phyloP scores from a whole-genome alignment of 2,888 invertebrate genomes.

The Scrobipalpa costella region DNA sequence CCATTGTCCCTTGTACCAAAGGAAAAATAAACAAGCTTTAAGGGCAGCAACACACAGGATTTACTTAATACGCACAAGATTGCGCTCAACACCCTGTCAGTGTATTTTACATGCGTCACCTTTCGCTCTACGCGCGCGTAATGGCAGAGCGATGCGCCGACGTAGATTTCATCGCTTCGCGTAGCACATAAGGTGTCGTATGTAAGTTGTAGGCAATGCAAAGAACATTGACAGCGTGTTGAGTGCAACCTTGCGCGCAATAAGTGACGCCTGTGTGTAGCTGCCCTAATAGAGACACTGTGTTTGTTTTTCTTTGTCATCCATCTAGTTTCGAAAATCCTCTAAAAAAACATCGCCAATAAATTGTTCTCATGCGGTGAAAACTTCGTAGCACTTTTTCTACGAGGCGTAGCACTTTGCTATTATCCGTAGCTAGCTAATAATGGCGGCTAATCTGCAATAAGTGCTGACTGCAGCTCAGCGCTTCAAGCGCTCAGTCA shows the following conservation, averaged over 20 bases:
- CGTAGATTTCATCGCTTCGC: too few relatives aligned
- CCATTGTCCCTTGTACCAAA: background rate
- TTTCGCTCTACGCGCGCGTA: too few relatives aligned
- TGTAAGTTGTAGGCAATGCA: too few relatives aligned
- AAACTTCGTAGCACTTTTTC: background rate
- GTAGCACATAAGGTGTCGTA: too few relatives aligned
- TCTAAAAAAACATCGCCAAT: background rate
- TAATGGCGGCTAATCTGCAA: conserved; percentile 3
- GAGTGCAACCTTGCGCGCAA: too few relatives aligned
- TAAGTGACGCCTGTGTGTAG: too few relatives aligned
- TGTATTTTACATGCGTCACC: too few relatives aligned
- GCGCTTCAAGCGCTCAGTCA: conserved; percentile 12
- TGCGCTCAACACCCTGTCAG: too few relatives aligned
- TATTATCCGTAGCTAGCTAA: background rate
- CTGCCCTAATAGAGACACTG: background rate
- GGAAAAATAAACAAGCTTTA: background rate
- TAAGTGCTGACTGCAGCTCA: conserved; percentile 20
- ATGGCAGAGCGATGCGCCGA: too few relatives aligned
- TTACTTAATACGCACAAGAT: too few relatives aligned
- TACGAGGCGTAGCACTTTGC: conserved; percentile 12
- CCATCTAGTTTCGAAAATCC: background rate
- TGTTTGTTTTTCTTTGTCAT: conserved; percentile 6
- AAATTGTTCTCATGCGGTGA: background rate
- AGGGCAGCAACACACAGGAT: too few relatives aligned
- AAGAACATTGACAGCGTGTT: too few relatives aligned